These are phyloP conservation scores for Pleuronectes platessa DNA, from an alignment of 2,113 vertebrate genomes.

Conservation along the genomic window DNA sequence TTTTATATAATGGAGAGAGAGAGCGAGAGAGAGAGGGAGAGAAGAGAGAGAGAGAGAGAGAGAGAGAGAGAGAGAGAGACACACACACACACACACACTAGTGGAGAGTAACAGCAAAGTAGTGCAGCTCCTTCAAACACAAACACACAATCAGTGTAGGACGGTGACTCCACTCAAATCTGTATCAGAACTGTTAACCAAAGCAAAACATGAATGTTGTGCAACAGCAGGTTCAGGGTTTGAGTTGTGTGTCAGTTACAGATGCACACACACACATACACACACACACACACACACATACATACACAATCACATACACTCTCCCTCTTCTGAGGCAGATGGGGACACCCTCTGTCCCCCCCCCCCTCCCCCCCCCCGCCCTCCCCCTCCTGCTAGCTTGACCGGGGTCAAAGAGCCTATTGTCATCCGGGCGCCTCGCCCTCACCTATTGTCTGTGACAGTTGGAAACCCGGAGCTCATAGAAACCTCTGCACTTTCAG, in stretches of 20 bases:
- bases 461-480: conserved; percentile 74
- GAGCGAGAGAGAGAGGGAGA: no score
- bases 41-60: no score
- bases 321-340: conserved; percentile 72
- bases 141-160: no score
- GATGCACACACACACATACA: conserved; percentile 24
- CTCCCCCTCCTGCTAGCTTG: conserved; percentile 37
- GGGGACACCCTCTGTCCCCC: conserved; percentile 64
- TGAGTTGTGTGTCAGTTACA: neutral
- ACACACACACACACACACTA: no score
- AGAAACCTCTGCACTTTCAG: conserved; percentile 77
- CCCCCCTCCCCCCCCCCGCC: conserved; percentile 21
- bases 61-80: no score
- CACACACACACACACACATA: neutral
- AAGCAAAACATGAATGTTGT: no score
- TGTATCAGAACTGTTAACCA: no score
- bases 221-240: no score
- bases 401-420: conserved; percentile 82
- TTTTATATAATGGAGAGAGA: no score
- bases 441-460: conserved; percentile 76
- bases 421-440: conserved; percentile 77
- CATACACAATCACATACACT: neutral
- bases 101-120: no score
- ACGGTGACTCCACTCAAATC: no score
- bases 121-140: no score